These are phyloP conservation scores for Desoria tigrina DNA, from an alignment of 2,888 invertebrate genomes.

Conservation along the genomic window DNA sequence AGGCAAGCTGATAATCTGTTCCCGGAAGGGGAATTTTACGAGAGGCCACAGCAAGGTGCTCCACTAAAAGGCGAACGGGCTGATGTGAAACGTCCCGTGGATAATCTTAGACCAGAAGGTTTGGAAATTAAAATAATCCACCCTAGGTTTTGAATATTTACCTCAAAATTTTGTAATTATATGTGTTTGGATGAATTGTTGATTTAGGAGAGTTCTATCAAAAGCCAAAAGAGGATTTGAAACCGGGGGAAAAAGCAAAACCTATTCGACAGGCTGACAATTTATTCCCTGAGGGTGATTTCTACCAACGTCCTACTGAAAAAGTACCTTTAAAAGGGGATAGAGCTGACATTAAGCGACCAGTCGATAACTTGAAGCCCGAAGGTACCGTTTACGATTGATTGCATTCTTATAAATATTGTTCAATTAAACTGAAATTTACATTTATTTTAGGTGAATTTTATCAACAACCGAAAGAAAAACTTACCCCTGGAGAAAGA, in stretches of 20 bases:
- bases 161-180: too few species aligned
- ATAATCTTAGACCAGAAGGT: slow-evolving; percentile 62
- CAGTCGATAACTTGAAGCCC: slow-evolving; percentile 55
- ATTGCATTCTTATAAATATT: slow-evolving; percentile 41
- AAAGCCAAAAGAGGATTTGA: slow-evolving; percentile 41
- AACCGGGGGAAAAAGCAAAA: slow-evolving; percentile 55
- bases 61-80: slow-evolving; percentile 38
- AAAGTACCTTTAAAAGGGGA: slow-evolving; percentile 54
- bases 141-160: slow-evolving; percentile 54
- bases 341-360: slow-evolving; percentile 57
- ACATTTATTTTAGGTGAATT: slow-evolving; percentile 61
- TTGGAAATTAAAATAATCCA: background rate
- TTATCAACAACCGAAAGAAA: slow-evolving; percentile 27
- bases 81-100: slow-evolving; percentile 40
- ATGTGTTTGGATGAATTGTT: slow-evolving; percentile 57
- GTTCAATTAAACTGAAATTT: slow-evolving; percentile 53
- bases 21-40: slow-evolving; percentile 65
- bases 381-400: slow-evolving; percentile 42
- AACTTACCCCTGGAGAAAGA: slow-evolving; percentile 41
- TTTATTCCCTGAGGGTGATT: slow-evolving; percentile 62
- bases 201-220: slow-evolving; percentile 57
- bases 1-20: slow-evolving; percentile 59
- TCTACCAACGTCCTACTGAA: slow-evolving; percentile 56
- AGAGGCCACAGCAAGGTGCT: slow-evolving; percentile 31
- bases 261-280: slow-evolving; percentile 61